Percentiles rank a stretch among this genome's conserved stretches.
These are phyloP conservation scores for Atta colombica DNA, from an alignment of 1,140 invertebrate species.

Conservation along the genomic window DNA sequence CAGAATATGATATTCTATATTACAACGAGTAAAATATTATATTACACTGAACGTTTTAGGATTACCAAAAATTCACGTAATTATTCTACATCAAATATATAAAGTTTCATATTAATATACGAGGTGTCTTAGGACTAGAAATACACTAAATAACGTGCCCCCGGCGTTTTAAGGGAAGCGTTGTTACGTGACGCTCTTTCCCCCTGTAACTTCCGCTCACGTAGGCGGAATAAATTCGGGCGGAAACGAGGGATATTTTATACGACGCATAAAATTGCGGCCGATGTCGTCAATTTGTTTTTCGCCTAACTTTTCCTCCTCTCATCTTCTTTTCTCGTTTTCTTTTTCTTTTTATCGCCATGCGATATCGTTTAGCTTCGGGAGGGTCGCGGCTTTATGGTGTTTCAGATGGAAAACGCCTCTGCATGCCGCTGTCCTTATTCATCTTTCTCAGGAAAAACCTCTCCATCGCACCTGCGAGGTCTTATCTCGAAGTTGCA, in stretches of 20 bases:
- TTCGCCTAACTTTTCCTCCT: conserved; percentile 3
- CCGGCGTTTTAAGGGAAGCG: conserved; percentile 5
- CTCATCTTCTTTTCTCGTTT: neutral
- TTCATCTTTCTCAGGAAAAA: conserved; percentile 44
- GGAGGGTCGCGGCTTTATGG: conserved; percentile 62
- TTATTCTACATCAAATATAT: neutral
- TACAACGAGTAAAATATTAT: neutral
- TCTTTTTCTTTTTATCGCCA: neutral
- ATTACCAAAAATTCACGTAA: neutral
- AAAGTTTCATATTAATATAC: conserved; percentile 9
- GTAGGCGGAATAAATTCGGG: conserved; percentile 63
- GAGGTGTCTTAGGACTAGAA: neutral
- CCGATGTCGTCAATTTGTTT: conserved; percentile 73
- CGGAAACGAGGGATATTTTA: conserved; percentile 49
- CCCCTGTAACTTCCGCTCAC: conserved; percentile 13
- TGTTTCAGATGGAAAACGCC: conserved; percentile 39
- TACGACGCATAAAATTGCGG: conserved; percentile 52
- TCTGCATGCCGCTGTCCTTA: conserved; percentile 41
- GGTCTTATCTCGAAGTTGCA: conserved; percentile 71
- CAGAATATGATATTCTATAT: neutral
- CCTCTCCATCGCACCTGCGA: conserved; percentile 38
- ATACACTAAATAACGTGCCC: conserved; percentile 6
- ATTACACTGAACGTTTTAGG: neutral
- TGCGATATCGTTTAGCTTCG: conserved; percentile 45
- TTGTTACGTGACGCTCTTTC: conserved; percentile 30